Evolutionary conservation across 2,113 vertebrate genomes (phyloP), one percentile per base, ranked within the genome.

Genomic region (Cacatua alba): DNA sequence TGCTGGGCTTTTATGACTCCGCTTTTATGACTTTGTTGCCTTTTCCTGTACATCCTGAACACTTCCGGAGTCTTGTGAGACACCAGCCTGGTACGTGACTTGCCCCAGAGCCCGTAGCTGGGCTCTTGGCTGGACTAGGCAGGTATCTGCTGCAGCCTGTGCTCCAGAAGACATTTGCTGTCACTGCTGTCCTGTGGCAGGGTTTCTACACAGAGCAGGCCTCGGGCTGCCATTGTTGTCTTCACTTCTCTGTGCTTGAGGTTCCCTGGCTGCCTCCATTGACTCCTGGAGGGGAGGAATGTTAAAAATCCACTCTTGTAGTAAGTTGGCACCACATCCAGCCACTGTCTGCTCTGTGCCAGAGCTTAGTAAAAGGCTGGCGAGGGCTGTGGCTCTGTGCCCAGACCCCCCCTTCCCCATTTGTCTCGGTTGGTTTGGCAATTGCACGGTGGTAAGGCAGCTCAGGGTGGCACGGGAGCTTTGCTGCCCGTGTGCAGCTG

Each of bases 311-410:
- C 8, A 16, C 96, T 96, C 92, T 88, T 97, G 96, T 95, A 96
- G 97, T 94, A 71, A 98, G 95, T 87, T 98, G 98, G 98, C 98
- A 97, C 79, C 4, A 18, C 18, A 95, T 97, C 97, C 96, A 91
- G 96, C 95, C 98, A 87, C 92, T 77, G 95, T 92, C 96, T 75
- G 78, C 70, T 85, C 70, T 4, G 86, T 97, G 98, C 97, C 98
- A 98, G 96, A 83, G 95, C 92, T 97, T 93, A 97, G 97, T 92
- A 95, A 97, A 96, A 96, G 26, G 72, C 53, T 97, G 98, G 97
- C 95, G 29, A 95, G 94, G 88, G 82, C 92, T 46, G 53, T 25
- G 4, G 83, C 94, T 92, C 95, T n/a, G 20, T 67, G 51, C 86
- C 86, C n/a, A 37, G 92, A 43, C 83, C 82, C 95, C 97, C 90